phyloP scores from a whole-genome alignment of 2,113 vertebrate genomes.

The Cebidichthys violaceus region DNA sequence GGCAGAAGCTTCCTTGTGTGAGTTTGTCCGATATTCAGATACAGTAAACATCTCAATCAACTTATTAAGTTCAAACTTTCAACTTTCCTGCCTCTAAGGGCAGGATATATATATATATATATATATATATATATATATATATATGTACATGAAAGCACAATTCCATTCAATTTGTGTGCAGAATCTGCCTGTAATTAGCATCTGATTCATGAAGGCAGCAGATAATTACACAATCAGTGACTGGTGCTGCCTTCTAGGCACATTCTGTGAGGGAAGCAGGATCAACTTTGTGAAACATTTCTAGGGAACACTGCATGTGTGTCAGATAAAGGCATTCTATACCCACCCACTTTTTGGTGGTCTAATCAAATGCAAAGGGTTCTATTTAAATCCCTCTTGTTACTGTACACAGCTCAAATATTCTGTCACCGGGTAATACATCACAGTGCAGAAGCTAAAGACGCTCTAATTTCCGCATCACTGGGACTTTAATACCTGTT shows the following conservation, averaged over 20 bases:
- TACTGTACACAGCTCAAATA: neutral
- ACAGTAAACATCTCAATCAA: conserved; percentile 30
- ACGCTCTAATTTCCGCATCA: neutral
- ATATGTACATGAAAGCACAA: conserved; percentile 39
- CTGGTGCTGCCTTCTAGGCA: conserved; percentile 25
- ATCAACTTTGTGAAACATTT: neutral
- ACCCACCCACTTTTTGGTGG: neutral
- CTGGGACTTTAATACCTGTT: neutral
- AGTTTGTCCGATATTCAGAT: neutral
- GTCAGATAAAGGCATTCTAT: neutral
- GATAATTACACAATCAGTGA: conserved; percentile 63
- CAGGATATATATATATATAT: neutral
- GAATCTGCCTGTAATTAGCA: conserved; percentile 52
- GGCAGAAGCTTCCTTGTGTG: neutral
- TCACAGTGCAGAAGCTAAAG: neutral
- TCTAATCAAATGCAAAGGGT: neutral
- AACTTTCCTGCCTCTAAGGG: neutral
- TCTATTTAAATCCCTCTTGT: neutral
- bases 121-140: too few species aligned
- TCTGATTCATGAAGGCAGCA: conserved; percentile 58
- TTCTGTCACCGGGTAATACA: neutral
- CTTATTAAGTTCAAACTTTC: conserved; percentile 19
- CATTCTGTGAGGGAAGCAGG: conserved; percentile 16
- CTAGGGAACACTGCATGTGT: neutral
- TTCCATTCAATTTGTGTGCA: conserved; percentile 49